Conservation (phyloP, 2,888 invertebrate species). For the Scelioninae gen. 1 region DNA sequence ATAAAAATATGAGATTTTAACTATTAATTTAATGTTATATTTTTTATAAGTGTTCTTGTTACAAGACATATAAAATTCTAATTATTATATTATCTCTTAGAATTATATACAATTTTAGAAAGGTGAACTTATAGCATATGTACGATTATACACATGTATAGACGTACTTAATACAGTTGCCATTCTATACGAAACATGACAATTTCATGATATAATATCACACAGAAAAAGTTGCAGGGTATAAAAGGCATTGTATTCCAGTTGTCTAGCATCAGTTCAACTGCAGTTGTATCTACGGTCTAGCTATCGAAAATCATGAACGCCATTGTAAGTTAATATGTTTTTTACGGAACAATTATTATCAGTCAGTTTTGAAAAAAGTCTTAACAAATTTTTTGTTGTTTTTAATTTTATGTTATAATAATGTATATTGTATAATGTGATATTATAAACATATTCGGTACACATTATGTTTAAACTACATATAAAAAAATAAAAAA, state of each 20-base stretch:
- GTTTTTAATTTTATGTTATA: too few relatives aligned
- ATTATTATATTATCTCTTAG: conserved; percentile 25
- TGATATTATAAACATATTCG: too few relatives aligned
- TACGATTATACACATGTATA: conserved; percentile 48
- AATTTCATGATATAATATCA: conserved; percentile 72
- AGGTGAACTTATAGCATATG: conserved; percentile 73
- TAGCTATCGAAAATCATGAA: conserved; percentile 76
- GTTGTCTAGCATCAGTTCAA: conserved; percentile 78
- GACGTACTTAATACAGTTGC: conserved; percentile 66
- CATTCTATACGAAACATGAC: conserved; percentile 57
- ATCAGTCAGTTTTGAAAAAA: too few relatives aligned
- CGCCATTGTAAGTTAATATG: conserved; percentile 77
- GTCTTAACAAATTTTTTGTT: too few relatives aligned
- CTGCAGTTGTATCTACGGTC: conserved; percentile 72
- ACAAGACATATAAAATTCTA: conserved; percentile 25
- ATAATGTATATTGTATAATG: too few relatives aligned
- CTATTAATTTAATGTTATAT: background rate
- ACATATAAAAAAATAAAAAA: too few relatives aligned
- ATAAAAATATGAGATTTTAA: background rate
- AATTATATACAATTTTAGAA: conserved; percentile 78
- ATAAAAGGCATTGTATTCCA: conserved; percentile 80
- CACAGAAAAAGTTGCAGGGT: conserved; percentile 73
- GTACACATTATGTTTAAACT: too few relatives aligned
- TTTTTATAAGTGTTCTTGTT: background rate
- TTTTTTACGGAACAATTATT: too few relatives aligned